Evolutionary conservation across 2,113 vertebrate species (phyloP).

Genomic region (Tricholaema leucomelas): DNA sequence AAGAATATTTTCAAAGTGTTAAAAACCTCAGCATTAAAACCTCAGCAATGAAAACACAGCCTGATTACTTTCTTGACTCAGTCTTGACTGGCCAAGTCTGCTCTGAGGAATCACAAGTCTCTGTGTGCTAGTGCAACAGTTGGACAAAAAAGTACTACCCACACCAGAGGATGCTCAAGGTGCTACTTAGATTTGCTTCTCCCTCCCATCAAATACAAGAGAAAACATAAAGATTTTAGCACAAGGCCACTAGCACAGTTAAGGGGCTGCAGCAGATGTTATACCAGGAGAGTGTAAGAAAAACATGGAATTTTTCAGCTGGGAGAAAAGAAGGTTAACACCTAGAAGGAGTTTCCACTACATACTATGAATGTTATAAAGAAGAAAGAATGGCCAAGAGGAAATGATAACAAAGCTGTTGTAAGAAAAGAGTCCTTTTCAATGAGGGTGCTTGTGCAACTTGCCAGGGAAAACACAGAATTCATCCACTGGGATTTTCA

Average conservation of each 20-base stretch:
- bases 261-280: not conserved
- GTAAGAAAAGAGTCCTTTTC: no score
- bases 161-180: not conserved
- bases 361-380: no score
- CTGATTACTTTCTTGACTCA: not conserved
- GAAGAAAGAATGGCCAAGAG: no score
- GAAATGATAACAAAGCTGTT: no score
- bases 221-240: not conserved
- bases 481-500: not conserved
- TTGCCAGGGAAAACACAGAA: not conserved
- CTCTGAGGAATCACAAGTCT: not conserved
- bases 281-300: not conserved
- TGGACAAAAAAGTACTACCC: not conserved
- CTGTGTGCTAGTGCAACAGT: rapidly evolving
- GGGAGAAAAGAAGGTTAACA: not conserved
- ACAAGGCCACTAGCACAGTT: no score
- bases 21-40: not conserved
- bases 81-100: not conserved
- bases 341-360: no score
- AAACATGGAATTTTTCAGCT: not conserved
- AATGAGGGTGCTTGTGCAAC: no score
- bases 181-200: not conserved
- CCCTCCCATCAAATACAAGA: not conserved
- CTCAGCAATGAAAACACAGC: not conserved
- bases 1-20: not conserved